These are phyloP conservation scores for Gymnogyps californianus DNA, from an alignment of 2,113 vertebrate species.

Conservation along the genomic window DNA sequence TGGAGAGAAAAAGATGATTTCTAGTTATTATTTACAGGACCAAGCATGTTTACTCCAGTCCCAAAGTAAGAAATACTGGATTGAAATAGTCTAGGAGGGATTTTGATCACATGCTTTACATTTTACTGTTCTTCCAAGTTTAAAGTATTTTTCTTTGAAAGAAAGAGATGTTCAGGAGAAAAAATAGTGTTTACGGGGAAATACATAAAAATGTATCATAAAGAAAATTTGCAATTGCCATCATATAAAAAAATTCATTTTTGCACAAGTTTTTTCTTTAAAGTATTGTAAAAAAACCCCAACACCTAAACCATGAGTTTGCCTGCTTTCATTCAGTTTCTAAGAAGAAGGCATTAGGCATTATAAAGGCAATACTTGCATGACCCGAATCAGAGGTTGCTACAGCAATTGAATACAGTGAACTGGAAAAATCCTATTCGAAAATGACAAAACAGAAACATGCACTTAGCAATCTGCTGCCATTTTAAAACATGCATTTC, in stretches of 20 bases:
- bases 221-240: not conserved
- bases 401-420: not conserved
- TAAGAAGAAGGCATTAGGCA: not conserved
- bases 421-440: not conserved
- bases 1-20: not conserved
- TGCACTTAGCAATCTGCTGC: not conserved
- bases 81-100: not conserved
- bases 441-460: not conserved
- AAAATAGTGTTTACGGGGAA: not conserved
- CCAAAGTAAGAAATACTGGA: not conserved
- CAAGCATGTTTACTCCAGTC: not conserved
- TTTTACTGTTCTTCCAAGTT: not conserved
- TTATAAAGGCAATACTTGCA: not conserved
- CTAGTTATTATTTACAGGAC: not conserved
- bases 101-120: constrained; percentile 6
- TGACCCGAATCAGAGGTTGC: not conserved
- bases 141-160: constrained; percentile 20
- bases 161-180: not conserved
- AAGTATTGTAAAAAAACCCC: not conserved
- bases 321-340: not conserved
- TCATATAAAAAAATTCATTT: not conserved
- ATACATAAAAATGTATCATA: not conserved
- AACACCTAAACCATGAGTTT: not conserved
- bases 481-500: not conserved
- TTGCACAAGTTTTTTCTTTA: not conserved